Percentiles rank a stretch among this genome's conserved stretches.
Conservation (phyloP, 2,888 invertebrate genomes). For the Pammene aurita region DNA sequence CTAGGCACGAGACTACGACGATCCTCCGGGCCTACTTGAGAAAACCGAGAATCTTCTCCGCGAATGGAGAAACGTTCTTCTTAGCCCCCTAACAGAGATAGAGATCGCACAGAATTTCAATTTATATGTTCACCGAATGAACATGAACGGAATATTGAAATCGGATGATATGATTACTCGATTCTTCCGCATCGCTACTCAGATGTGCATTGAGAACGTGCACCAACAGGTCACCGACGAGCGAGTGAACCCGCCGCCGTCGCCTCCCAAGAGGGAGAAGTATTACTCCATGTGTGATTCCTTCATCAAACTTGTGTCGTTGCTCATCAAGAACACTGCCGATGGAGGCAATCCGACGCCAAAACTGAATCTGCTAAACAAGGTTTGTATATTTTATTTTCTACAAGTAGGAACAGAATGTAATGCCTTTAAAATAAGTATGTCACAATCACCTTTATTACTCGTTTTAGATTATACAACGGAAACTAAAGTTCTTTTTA, state of each 20-base stretch:
- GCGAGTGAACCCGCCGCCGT: slow-evolving; percentile 84
- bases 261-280: slow-evolving; percentile 89
- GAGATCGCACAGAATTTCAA: slow-evolving; percentile 96
- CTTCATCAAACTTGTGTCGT: slow-evolving; percentile 95
- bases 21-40: slow-evolving; percentile 96
- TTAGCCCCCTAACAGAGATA: slow-evolving; percentile 90
- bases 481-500: neutral
- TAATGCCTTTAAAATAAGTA: neutral
- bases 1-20: slow-evolving; percentile 90
- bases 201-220: slow-evolving; percentile 97
- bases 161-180: slow-evolving; percentile 98
- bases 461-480: neutral
- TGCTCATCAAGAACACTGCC: slow-evolving; percentile 97
- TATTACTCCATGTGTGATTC: slow-evolving; percentile 98
- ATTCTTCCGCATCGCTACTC: slow-evolving; percentile 98
- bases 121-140: slow-evolving; percentile 98
- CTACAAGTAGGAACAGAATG: too few species aligned
- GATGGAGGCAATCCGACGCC: slow-evolving; percentile 96
- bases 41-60: slow-evolving; percentile 96
- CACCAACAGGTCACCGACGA: slow-evolving; percentile 92
- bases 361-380: slow-evolving; percentile 98
- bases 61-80: slow-evolving; percentile 97
- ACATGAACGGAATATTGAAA: slow-evolving; percentile 93
- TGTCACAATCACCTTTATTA: neutral
- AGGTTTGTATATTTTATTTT: slow-evolving; percentile 79